Conservation (phyloP, 2,113 vertebrate species). For the Hypomesus transpacificus region DNA sequence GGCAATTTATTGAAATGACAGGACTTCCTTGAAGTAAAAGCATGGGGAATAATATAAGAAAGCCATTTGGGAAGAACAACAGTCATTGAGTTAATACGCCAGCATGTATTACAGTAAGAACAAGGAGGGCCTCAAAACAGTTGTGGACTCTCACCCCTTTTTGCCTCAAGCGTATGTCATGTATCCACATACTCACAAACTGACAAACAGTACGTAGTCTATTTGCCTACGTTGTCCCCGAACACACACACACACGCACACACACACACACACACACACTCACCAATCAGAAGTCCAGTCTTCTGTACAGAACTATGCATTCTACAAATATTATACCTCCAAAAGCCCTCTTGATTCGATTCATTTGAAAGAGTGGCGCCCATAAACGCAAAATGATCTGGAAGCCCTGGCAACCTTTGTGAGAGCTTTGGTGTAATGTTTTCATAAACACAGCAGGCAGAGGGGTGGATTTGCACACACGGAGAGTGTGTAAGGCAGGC, state of each 20-base stretch:
- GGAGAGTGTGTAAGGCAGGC: constrained; percentile 36
- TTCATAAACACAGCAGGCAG: constrained; percentile 50
- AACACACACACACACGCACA: background rate
- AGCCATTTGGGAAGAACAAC: background rate
- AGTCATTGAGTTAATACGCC: background rate
- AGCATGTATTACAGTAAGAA: no score
- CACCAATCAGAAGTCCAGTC: no score
- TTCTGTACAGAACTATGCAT: no score
- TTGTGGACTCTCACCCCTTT: background rate
- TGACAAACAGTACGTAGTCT: background rate
- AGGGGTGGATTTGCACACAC: constrained; percentile 5
- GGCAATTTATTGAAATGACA: constrained; percentile 5
- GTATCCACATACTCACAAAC: background rate
- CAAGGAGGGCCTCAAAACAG: background rate
- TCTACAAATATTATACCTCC: background rate
- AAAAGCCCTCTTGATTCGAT: background rate
- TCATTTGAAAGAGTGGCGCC: background rate
- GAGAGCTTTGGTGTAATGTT: constrained; percentile 48
- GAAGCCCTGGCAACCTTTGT: constrained; percentile 36
- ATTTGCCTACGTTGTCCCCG: background rate
- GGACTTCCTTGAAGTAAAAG: constrained; percentile 15
- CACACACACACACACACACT: background rate
- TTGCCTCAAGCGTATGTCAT: background rate
- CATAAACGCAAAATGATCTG: constrained; percentile 32
- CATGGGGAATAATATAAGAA: constrained; percentile 7